phyloP scores from a whole-genome alignment of 2,888 invertebrate species.

The Diaprepes abbreviatus region DNA sequence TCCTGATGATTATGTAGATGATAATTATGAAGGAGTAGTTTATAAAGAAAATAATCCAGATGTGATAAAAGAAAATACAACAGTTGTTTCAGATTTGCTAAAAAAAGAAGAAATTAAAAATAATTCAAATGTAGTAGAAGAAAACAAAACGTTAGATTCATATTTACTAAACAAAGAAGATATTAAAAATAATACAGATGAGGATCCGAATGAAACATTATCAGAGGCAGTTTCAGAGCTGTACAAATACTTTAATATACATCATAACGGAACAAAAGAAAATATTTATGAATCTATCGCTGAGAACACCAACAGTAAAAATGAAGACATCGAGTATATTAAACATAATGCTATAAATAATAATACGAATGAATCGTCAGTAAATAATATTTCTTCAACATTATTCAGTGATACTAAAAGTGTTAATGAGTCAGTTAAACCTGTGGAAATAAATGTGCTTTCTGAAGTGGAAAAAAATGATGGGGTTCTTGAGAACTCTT shows the following conservation, averaged over 20 bases:
- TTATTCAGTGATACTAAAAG: background rate
- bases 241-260: constrained; percentile 22
- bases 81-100: background rate
- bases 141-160: background rate
- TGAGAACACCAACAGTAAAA: background rate
- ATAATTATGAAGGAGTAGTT: constrained; percentile 62
- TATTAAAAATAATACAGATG: background rate
- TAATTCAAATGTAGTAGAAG: background rate
- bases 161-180: background rate
- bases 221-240: constrained; percentile 16
- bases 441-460: constrained; percentile 35
- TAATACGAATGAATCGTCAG: background rate
- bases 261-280: background rate
- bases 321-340: background rate
- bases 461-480: constrained; percentile 23
- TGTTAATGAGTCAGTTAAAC: background rate
- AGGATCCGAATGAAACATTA: background rate
- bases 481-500: background rate
- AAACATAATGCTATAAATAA: background rate
- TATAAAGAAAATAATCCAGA: constrained; percentile 42
- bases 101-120: constrained; percentile 10
- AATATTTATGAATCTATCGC: background rate
- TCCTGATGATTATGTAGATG: constrained; percentile 61
- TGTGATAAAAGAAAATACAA: background rate
- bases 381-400: background rate